These are phyloP conservation scores for pig (Sus scrofa) DNA, from an alignment of 2,113 vertebrate genomes.

Conservation along the genomic window T2T-Sscrofa CM000819.6:82428501-82429000, in stretches of 20 bases:
- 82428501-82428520: background rate
- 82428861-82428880: background rate
- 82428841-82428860: background rate
- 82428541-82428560: background rate
- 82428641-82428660: constrained; percentile 23
- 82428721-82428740: background rate
- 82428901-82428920: no score
- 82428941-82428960: no score
- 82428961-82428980: no score
- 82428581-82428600: background rate
- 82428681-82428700: constrained; percentile 11
- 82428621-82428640: background rate
- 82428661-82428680: background rate
- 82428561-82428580: background rate
- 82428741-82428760: background rate
- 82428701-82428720: constrained; percentile 20
- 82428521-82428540: background rate
- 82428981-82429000: no score
- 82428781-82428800: background rate
- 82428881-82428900: background rate
- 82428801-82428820: background rate
- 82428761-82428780: background rate
- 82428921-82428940: no score
- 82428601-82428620: constrained; percentile 13
- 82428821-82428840: constrained; percentile 2